Base-by-base conservation (phyloP, 1,140 invertebrate species). In the Danaus plexippus region DNA sequence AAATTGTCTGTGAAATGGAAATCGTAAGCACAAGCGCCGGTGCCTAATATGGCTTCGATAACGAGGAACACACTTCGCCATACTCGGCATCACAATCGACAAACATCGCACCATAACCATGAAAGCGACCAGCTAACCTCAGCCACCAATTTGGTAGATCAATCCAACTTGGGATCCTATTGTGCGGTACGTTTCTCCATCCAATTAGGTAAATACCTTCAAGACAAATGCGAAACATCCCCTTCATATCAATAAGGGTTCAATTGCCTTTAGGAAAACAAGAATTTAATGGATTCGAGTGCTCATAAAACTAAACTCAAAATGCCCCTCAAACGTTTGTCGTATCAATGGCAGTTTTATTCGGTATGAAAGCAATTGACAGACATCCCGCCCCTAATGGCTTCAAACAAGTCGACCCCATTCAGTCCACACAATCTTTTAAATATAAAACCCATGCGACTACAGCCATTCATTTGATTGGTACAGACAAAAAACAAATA, bases 31-130 rank as follows among this genome's bases (percentile, higher is more conserved):
- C 45, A 43, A 47, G 61, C 49, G 61, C 57, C 72, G 70, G 70
- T 52, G 46, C 74, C 74, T 52, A 73, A 77, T 74, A 77, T 63
- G 74, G 74, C 57, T 49, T 47, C 45, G 41, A 50, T 77, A 77
- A 73, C 70, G 66, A 77, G 68, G 63, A 43, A 42, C 22, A 48
- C 59, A 63, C 53, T 54, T 46, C 9, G n/a, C 53, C 53, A 54
- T 54, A 65, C 54, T 45, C 49, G 66, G 72, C 47, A 22, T n/a
- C 59, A 62, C 58, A 61, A 63, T 55, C 59, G 59, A 22, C 54
- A 18, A 22, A 48, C 45, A 59, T 59, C 60, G 22, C 22, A 53
- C 52, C 51, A 54, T 54, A 54, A 54, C 53, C 40, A 54, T 46
- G 32, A 41, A 12, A 51, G 40, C 47, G 43, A 48, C 11, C 47